A percentile compares a stretch with the other conserved stretches of the same genome.
Evolutionary conservation across 2,888 invertebrate species (phyloP).

Genomic region (Steinernema carpocapsae): DNA sequence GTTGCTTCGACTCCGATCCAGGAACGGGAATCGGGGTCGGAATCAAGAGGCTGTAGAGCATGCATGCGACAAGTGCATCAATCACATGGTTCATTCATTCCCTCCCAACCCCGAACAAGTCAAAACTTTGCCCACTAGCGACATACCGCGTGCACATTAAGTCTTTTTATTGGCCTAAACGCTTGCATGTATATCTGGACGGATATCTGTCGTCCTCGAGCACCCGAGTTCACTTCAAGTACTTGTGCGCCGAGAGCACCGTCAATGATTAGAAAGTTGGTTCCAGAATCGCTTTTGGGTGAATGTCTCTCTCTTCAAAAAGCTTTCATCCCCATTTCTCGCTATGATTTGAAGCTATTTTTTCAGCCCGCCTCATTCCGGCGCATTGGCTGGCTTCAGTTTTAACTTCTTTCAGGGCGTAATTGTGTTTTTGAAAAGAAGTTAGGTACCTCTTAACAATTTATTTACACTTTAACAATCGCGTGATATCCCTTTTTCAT

Average conservation of each 20-base stretch:
- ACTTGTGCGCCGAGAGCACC: neutral
- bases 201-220: neutral
- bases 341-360: neutral
- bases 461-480: slow-evolving; percentile 29
- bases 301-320: neutral
- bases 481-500: slow-evolving; percentile 2
- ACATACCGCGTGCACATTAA: too few relatives aligned
- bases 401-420: neutral
- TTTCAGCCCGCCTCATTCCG: too few relatives aligned
- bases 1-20: too few relatives aligned
- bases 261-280: neutral
- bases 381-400: too few relatives aligned
- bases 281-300: neutral
- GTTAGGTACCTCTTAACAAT: slow-evolving; percentile 27
- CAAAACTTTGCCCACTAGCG: too few relatives aligned
- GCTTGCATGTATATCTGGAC: too few relatives aligned
- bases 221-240: slow-evolving; percentile 15
- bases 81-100: too few relatives aligned
- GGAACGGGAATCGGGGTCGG: too few relatives aligned
- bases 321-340: neutral
- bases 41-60: too few relatives aligned
- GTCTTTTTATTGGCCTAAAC: too few relatives aligned
- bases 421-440: slow-evolving; percentile 13
- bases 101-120: too few relatives aligned
- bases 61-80: too few relatives aligned